These are phyloP conservation scores for Xanthia icteritia DNA, from an alignment of 2,888 invertebrate genomes.

Conservation along the genomic window DNA sequence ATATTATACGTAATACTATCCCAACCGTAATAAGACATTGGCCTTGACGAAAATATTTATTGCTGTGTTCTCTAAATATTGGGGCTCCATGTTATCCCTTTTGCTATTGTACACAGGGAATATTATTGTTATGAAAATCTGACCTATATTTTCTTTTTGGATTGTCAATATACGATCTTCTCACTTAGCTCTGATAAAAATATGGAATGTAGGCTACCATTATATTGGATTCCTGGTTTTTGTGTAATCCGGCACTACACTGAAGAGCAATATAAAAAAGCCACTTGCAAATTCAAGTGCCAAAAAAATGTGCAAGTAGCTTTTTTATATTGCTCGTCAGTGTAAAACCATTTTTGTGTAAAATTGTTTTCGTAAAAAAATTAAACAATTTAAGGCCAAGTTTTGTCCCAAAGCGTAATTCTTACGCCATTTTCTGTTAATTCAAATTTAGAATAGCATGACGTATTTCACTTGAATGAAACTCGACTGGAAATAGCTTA, in stretches of 20 bases:
- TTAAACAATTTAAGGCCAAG: no score
- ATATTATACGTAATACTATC: conserved; percentile 13
- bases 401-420: not conserved
- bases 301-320: no score
- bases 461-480: not conserved
- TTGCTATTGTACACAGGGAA: conserved; percentile 7
- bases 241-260: not conserved
- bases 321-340: no score
- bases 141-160: conserved; percentile 16
- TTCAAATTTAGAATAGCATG: not conserved
- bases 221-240: not conserved
- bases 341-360: not conserved
- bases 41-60: conserved; percentile 44
- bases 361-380: no score
- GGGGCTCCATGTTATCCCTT: conserved; percentile 23
- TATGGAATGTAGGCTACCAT: not conserved
- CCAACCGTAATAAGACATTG: conserved; percentile 10
- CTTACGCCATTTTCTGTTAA: not conserved
- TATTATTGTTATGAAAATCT: conserved; percentile 25
- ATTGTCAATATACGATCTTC: conserved; percentile 1
- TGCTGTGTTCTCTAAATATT: conserved; percentile 36
- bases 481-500: not conserved
- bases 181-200: not conserved
- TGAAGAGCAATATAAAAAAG: no score
- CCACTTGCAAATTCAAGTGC: no score